Evolutionary conservation across 2,113 vertebrate species (phyloP), one percentile per base, ranked within the genome.

Genomic region (Protomyctophum bolini): DNA sequence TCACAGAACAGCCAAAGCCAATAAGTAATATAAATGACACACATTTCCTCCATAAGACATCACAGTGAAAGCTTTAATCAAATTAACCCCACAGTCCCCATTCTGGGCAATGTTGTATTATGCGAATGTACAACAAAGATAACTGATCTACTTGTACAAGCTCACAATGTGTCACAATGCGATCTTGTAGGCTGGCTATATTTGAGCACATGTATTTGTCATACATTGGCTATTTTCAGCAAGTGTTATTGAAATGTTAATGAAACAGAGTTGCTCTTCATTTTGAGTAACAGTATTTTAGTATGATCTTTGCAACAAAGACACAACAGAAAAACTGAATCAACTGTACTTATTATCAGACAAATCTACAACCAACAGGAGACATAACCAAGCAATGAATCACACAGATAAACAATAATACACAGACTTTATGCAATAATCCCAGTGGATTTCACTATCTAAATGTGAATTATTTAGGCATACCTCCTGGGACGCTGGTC

Each of bases 401-500:
- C 57, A 58, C 7, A 47, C 3, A 50, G 58, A 10, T 52, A 61
- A 75, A 14, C 33, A 57, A 2, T 11, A 63, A 72, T 7, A 41
- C 58, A 3, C 49, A 74, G 9, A 21, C 68, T 52, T 21, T 21
- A 69, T 0, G 11, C 11, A 21, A 68, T 12, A 69, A 63, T 1
- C 10, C 10, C 33, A 41, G 33, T 41, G 33, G 33, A 29, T 10
- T 0, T 14, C 46, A 56, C 55, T 58, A 66, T 72, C 45, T 56
- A 11, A 51, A 2, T 28, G 6, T 62, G 7, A 48, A 79, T 61
- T 55, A 68, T 79, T 63, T 88, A 91, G 33, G 33, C 33, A 41
- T 41, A 41, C 33, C 33, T 41, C 88, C 87, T 90, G 74, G 6
- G 3, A 72, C 56, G 83, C 55, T 3, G 47, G 67, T 65, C 61